Evolutionary conservation across 1,140 invertebrate species (phyloP).

Genomic region (Apolygus lucorum): DNA sequence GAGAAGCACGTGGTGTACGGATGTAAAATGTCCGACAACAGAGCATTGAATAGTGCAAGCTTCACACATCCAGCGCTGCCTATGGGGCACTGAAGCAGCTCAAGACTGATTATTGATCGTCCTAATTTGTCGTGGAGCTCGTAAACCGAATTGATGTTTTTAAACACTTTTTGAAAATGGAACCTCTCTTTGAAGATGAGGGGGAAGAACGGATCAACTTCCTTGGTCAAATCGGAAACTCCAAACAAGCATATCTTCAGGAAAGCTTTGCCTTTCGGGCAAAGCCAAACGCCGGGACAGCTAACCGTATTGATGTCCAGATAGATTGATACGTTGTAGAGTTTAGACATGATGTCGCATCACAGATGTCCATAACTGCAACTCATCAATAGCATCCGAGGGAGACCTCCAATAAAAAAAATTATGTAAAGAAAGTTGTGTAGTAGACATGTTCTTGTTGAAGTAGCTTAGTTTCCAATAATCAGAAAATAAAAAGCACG

Average conservation of each 20-base stretch:
- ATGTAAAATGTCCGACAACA: constrained; percentile 53
- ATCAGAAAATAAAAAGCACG: no score
- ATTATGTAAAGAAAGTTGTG: no score
- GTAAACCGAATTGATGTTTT: constrained; percentile 11
- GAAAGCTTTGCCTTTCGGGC: constrained; percentile 57
- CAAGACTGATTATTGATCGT: constrained; percentile 49
- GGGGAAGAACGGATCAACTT: constrained; percentile 52
- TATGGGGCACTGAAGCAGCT: constrained; percentile 53
- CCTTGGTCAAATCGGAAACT: constrained; percentile 48
- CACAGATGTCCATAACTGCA: background rate
- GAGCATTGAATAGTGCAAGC: constrained; percentile 52
- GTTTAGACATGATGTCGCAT: background rate
- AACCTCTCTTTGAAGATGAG: constrained; percentile 54
- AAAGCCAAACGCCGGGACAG: constrained; percentile 65
- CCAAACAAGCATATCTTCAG: constrained; percentile 51
- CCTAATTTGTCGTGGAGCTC: constrained; percentile 38
- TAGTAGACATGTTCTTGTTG: no score
- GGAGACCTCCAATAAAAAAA: no score
- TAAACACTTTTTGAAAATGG: constrained; percentile 49
- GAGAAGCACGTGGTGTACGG: constrained; percentile 40
- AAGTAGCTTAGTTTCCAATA: no score
- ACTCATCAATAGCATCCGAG: no score
- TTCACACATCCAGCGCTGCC: constrained; percentile 40
- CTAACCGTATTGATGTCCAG: constrained; percentile 42
- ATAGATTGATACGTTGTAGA: constrained; percentile 8